These are phyloP conservation scores for Papilio polyxenes DNA, from an alignment of 1,140 invertebrate species.

Conservation along the genomic window DNA sequence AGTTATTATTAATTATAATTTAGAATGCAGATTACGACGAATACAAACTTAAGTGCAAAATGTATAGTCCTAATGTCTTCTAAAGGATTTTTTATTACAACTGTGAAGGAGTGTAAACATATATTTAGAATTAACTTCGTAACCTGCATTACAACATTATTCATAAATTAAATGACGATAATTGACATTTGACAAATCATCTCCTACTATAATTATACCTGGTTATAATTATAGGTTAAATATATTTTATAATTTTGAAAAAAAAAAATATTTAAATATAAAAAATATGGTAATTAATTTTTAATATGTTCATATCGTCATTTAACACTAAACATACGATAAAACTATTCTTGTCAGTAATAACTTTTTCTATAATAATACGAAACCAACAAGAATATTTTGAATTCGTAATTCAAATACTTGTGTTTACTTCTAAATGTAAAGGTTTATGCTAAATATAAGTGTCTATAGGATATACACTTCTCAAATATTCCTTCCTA, in stretches of 20 bases:
- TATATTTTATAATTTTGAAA: too few relatives aligned
- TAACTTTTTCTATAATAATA: background rate
- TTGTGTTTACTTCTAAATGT: constrained; percentile 26
- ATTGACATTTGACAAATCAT: background rate
- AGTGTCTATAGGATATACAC: constrained; percentile 1
- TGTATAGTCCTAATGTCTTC: too few relatives aligned
- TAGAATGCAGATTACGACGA: background rate
- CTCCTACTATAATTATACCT: too few relatives aligned
- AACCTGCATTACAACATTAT: background rate
- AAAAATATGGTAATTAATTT: background rate
- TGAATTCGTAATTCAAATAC: background rate
- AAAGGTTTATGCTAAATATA: constrained; percentile 14
- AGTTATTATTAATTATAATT: background rate
- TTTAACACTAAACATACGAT: constrained; percentile 4
- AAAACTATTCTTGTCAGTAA: background rate
- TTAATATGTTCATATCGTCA: background rate
- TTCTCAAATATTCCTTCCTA: background rate
- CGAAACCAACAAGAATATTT: background rate
- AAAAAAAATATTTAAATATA: background rate
- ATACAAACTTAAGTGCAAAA: background rate
- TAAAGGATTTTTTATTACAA: too few relatives aligned
- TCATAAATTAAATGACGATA: background rate
- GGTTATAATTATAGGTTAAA: too few relatives aligned
- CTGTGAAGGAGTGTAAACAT: background rate
- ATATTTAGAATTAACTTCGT: background rate